Evolutionary conservation across 2,113 vertebrate species (phyloP).

Genomic region (Pseudorasbora parva): DNA sequence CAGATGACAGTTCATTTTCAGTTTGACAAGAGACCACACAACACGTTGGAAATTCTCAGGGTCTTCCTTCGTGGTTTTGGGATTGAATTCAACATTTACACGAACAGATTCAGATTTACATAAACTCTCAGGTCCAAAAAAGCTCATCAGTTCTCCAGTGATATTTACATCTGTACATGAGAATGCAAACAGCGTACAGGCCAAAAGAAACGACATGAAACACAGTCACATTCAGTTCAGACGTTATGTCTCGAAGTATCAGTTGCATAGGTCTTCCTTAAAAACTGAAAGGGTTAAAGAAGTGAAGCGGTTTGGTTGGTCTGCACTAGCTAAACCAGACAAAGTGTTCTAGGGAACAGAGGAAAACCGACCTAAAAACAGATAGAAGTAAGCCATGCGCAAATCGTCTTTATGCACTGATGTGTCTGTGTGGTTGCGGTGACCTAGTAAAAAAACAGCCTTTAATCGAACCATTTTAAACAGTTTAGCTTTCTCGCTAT

Average conservation of each 20-base stretch:
- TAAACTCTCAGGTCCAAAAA: conserved; percentile 17
- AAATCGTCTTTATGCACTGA: neutral
- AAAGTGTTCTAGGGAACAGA: neutral
- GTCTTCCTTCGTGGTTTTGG: neutral
- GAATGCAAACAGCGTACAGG: neutral
- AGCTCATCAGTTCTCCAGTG: neutral
- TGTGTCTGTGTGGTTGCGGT: conserved; percentile 9
- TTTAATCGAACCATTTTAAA: neutral
- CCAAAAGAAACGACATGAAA: neutral
- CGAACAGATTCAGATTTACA: neutral
- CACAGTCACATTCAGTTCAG: conserved; percentile 18
- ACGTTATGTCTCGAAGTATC: neutral
- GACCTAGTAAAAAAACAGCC: conserved; percentile 38
- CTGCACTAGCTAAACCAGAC: neutral
- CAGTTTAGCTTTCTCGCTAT: neutral
- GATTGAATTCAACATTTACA: conserved; percentile 16
- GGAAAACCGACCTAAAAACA: neutral
- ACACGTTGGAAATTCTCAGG: neutral
- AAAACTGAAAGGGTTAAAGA: conserved; percentile 3
- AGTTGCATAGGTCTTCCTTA: conserved; percentile 38
- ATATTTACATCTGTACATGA: conserved; percentile 48
- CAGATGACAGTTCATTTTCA: neutral
- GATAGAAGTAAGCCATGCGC: conserved; percentile 8
- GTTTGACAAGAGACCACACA: conserved; percentile 11
- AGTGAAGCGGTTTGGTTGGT: neutral